Evolutionary conservation across 1,140 invertebrate genomes (phyloP), one percentile per base, ranked within the genome.

Genomic region (Hycleus phaleratus): DNA sequence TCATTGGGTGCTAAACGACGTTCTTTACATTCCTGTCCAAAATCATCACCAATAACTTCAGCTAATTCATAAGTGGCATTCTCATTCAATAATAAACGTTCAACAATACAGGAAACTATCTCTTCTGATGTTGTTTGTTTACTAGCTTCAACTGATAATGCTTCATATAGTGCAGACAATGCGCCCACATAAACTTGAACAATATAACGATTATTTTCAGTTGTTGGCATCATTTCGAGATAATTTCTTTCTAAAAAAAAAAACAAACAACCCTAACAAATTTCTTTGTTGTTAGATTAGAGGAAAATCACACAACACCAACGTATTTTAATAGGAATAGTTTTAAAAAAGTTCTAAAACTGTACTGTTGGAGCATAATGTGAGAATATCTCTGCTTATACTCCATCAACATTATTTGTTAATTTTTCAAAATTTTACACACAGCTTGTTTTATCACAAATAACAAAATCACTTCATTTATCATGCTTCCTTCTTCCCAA

Each of bases 1-100:
- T 97, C 94, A 25, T 81, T 78, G 39, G 86, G 79, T n/a, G 44
- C 89, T 11, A 98, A 81, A 66, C 93, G 79, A 58, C 94, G 77
- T 77, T 97, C 95, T 73, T 97, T 96, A 72, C 93, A 96, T 71
- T 95, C 90, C 67, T 89, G 85, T 10, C 88, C 86, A 54, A 85
- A 80, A 66, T 85, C 85, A 74, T 90, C 87, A 55, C 87, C 88
- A 53, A 71, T 86, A 81, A 96, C 93, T 78, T 97, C 94, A 26
- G 92, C 91, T 69, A 97, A 76, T 76, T 96, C 93, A 75, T 90
- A 95, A 56, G 85, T 83, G 57, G 77, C 77, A 65, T 79, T 82
- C 65, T 86, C 79, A 61, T 79, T 79, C 47, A 95, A 80, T 51
- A 79, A 79, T 12, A 91, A 75, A 65, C 87, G 82, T 61, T 91